Evolutionary conservation across 2,113 vertebrate genomes (phyloP), one percentile per base, ranked within the genome.

Genomic region (Bagarius yarrelli): DNA sequence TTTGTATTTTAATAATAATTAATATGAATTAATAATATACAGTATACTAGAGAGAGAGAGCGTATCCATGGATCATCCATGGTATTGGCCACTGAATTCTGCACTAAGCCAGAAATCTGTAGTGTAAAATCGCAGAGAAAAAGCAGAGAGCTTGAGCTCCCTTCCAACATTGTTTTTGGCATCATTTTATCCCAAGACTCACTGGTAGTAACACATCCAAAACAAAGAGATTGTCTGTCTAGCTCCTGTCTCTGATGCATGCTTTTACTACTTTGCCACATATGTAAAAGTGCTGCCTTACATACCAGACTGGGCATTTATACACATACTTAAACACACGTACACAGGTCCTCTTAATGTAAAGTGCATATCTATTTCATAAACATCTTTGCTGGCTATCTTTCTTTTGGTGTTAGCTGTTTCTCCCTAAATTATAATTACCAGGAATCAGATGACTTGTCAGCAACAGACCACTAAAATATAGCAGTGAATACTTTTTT

Each of bases 211-310:
- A 89, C 85, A 89, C 88, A 88, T 92, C 88, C 90, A 92, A 92
- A 89, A 92, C 90, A 93, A 92, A 92, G 90, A 91, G 84, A 91
- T 91, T 89, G 90, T 91, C 88, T 93, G 90, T 91, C 87, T 88
- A 83, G 87, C 87, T 90, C 88, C 90, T 88, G 89, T 90, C 87
- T 84, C 61, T 53, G 36, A 21, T 69, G 32, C 80, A 34, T 69
- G 27, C n/a, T 55, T 71, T 59, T 73, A 30, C 52, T 23, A 27
- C 81, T 56, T 30, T 34, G 36, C 66, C 44, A 86, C 75, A 72
- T 61, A 64, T 15, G 6, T 44, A 32, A 32, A 56, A 11, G 15
- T 72, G 19, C 40, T 16, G 13, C 32, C 44, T 30, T 50, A 57
- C 9, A 71, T 47, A 61, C 14, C 25, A 61, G 59, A 71, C 40